These are phyloP conservation scores for Xerus inauris DNA, from an alignment of 2,113 vertebrate genomes.

Conservation along the genomic window DNA sequence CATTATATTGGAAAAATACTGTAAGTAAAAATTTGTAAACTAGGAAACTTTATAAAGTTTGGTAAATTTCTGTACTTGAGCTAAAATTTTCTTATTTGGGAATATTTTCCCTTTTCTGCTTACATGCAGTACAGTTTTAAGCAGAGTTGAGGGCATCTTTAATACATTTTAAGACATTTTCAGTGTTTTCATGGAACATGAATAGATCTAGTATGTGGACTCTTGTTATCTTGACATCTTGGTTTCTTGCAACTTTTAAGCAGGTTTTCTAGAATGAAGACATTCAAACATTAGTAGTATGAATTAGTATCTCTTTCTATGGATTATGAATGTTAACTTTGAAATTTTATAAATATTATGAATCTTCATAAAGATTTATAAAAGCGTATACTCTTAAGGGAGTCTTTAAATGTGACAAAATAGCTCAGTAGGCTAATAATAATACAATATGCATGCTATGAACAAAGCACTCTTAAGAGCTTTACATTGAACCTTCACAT, in stretches of 20 bases:
- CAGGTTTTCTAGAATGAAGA: slow-evolving; percentile 25
- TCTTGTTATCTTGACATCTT: neutral
- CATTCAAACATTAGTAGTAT: neutral
- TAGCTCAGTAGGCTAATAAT: neutral
- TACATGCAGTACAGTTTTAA: slow-evolving; percentile 24
- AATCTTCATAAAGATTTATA: slow-evolving; percentile 23
- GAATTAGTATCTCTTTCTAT: neutral
- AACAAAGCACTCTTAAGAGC: neutral
- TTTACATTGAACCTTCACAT: slow-evolving; percentile 18
- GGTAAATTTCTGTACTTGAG: slow-evolving; percentile 20
- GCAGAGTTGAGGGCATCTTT: neutral
- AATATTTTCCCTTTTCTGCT: slow-evolving; percentile 47
- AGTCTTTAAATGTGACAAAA: slow-evolving; percentile 35
- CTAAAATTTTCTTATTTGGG: slow-evolving; percentile 43
- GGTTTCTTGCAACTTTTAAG: neutral
- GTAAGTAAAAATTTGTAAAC: slow-evolving; percentile 42
- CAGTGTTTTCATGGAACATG: neutral
- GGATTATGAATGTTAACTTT: slow-evolving; percentile 43
- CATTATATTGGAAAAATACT: slow-evolving; percentile 42
- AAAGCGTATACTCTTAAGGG: neutral
- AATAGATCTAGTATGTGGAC: slow-evolving; percentile 23
- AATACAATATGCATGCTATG: neutral
- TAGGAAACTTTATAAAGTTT: slow-evolving; percentile 27
- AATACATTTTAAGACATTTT: slow-evolving; percentile 13
- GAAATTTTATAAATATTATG: slow-evolving; percentile 51